These are phyloP conservation scores for Xestia c-nigrum DNA, from an alignment of 2,888 invertebrate genomes.

Conservation along the genomic window DNA sequence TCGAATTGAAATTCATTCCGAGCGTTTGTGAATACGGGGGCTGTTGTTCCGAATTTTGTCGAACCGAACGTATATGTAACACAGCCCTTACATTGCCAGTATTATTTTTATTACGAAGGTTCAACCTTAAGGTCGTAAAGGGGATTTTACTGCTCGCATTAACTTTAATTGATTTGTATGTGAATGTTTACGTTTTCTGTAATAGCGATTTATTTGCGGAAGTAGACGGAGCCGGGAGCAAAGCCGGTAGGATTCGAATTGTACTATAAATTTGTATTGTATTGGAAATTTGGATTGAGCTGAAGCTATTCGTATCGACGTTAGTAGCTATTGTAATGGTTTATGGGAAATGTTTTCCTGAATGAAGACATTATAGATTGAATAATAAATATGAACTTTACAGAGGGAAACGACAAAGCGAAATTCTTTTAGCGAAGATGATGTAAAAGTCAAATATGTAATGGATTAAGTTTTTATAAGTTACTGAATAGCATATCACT, in stretches of 20 bases:
- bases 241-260: conserved; percentile 30
- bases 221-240: conserved; percentile 23
- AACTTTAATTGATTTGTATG: conserved; percentile 59
- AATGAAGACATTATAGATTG: conserved; percentile 8
- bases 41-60: background rate
- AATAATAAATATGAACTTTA: background rate
- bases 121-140: conserved; percentile 43
- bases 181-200: conserved; percentile 52
- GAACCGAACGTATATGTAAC: background rate
- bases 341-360: conserved; percentile 28
- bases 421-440: background rate
- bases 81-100: conserved; percentile 6
- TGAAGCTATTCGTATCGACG: conserved; percentile 20
- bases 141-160: conserved; percentile 36
- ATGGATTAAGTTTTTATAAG: too few relatives aligned
- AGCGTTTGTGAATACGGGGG: too few relatives aligned
- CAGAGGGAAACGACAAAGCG: background rate
- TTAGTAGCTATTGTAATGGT: conserved; percentile 34
- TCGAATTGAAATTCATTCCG: too few relatives aligned
- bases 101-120: conserved; percentile 52
- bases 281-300: conserved; percentile 45
- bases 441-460: background rate
- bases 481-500: background rate
- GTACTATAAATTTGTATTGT: conserved; percentile 39
- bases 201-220: conserved; percentile 52